Evolutionary conservation across 2,888 invertebrate species (phyloP), one percentile per base, ranked within the genome.

Genomic region (Trachelus tabidus): DNA sequence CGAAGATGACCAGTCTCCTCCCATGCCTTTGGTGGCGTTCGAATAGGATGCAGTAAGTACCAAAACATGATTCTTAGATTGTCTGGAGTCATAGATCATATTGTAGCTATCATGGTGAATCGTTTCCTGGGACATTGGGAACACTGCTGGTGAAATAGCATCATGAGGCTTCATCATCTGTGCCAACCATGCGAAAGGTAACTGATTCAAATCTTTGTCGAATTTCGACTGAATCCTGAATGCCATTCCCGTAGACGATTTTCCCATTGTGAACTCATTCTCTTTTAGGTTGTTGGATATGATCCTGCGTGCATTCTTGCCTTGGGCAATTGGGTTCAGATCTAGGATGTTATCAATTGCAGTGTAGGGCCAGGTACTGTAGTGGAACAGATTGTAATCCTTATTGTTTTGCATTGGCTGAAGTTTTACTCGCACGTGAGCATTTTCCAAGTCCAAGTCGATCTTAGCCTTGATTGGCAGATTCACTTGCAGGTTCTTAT

Each of bases 321-420:
- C 92, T 77, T 92, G 92, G 34, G 93, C 90, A 34, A 93, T 89
- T 9, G 95, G 93, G 73, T 93, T 91, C 73, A 94, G 88, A 31
- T 92, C 90, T 73, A 94, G 92, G 83, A 94, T 93, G 85, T 94
- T 93, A 85, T 94, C 93, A 82, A 91, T 92, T 1, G 94, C 90
- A 23, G 94, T 94, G 90, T 94, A 96, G 9, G 96, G 96, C 92
- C 93, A 93, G 1, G 93, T 93, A 85, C 94, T 94, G 90, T 92
- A 93, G 85, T 95, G 94, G 75, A 93, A 88, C 12, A 95, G 83
- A 35, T 92, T 93, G 31, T 92, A 90, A 68, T 93, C 92, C 81
- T 93, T 92, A 34, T 94, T 92, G 12, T 92, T 90, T 76, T 92
- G 90, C 12, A 93, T 87, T 1, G 94, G 93, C 81, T 93, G 91